Evolutionary conservation across 1,140 invertebrate genomes (phyloP).

Genomic region (Drosophila nasuta): DNA sequence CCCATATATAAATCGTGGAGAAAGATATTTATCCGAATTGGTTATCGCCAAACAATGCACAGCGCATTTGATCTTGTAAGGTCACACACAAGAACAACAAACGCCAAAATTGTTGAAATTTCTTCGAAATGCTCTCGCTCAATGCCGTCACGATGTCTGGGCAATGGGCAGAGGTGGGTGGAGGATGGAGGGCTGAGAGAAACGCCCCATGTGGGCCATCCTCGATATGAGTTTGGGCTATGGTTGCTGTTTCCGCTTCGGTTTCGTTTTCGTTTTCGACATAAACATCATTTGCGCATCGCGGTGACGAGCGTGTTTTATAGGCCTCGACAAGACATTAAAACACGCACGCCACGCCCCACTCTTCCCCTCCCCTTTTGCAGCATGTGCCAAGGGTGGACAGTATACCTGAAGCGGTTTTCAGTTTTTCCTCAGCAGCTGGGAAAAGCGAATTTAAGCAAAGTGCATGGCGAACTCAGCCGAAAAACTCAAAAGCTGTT

Average conservation of each 20-base stretch:
- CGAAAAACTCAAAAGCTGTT: constrained; percentile 17
- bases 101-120: constrained; percentile 10
- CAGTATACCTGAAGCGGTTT: constrained; percentile 68
- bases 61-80: constrained; percentile 2
- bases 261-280: constrained; percentile 3
- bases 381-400: constrained; percentile 21
- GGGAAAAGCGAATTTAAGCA: constrained; percentile 50
- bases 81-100: neutral
- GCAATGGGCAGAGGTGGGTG: neutral
- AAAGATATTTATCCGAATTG: neutral
- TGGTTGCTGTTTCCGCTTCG: neutral
- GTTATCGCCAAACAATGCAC: constrained; percentile 10
- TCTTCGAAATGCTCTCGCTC: constrained; percentile 5
- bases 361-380: constrained; percentile 30
- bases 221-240: neutral
- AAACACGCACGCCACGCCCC: constrained; percentile 68
- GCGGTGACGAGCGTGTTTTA: constrained; percentile 74
- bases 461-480: constrained; percentile 42
- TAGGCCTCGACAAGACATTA: constrained; percentile 78
- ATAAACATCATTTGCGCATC: constrained; percentile 49
- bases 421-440: constrained; percentile 44
- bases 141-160: constrained; percentile 19
- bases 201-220: neutral
- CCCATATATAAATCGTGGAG: neutral
- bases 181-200: neutral